Evolutionary conservation across 1,140 invertebrate species (phyloP), one percentile per base, ranked within the genome.

Genomic region (Drosophila pachea): DNA sequence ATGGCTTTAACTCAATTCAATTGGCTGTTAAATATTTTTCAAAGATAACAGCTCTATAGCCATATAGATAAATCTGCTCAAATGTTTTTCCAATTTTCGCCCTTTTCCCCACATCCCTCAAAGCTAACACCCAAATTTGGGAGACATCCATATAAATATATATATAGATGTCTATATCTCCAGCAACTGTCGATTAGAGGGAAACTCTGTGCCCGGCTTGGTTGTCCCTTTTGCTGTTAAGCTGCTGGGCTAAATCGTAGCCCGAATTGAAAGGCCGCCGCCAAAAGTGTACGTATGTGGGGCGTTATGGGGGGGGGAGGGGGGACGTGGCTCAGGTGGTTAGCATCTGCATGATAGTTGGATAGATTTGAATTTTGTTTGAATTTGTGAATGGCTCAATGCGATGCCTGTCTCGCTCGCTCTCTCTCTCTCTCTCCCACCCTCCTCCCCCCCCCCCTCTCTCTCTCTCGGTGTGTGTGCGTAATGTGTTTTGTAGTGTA

Each of bases 401-500:
- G 0, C 43, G 50, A 45, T 48, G 22, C 22, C 22, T 3, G 22
- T 1, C 22, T 22, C 22, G 22, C 22, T 22, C 22, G 22, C 22
- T 22, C 22, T 1, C 22, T 22, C 22, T 22, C 22, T 11, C 16
- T 60, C 47, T 54, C 48, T 48, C 38, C 22, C 22, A 1, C 3
- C 22, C 22, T 3, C 22, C 1, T n/a, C 22, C 22, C 22, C 3
- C 22, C 22, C 22, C 22, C 1, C 22, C 22, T 22, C 22, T 22
- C 22, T 11, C 16, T 60, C 47, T 54, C 48, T 48, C 38, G 9
- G 33, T 43, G 67, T 55, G 52, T 81, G 56, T 76, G 42, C 77
- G 74, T 81, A 83, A 77, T 78, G 78, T 74, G 73, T 78, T 81
- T 81, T 79, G 78, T 71, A 76, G 74, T 76, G 82, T 84, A 84